Percentiles rank a stretch among this genome's conserved stretches.
Evolutionary conservation across 2,888 invertebrate genomes (phyloP).

Genomic region (Dexiosoma caninum): DNA sequence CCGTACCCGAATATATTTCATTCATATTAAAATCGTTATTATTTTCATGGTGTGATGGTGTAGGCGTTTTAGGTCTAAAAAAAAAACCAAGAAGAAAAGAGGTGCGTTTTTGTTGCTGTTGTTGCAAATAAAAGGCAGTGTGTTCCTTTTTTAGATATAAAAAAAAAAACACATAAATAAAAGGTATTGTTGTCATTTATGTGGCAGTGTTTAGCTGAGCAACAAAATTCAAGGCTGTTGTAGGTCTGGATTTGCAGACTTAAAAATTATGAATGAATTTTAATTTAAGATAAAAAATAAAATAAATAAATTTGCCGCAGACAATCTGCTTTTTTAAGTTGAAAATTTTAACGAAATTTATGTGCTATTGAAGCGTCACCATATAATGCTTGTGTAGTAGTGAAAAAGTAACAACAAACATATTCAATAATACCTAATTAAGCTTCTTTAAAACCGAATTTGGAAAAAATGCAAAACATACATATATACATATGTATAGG

Average conservation of each 20-base stretch:
- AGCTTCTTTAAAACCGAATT: neutral
- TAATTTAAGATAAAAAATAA: conserved; percentile 4
- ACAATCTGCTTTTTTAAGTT: conserved; percentile 13
- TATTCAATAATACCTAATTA: neutral
- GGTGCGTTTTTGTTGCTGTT: conserved; percentile 62
- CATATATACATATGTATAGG: too few species aligned
- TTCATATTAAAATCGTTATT: conserved; percentile 61
- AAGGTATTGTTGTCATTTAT: conserved; percentile 39
- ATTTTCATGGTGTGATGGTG: conserved; percentile 14
- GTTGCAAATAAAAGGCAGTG: conserved; percentile 51
- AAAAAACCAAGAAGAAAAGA: conserved; percentile 43
- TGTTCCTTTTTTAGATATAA: conserved; percentile 30
- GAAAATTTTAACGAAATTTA: conserved; percentile 42
- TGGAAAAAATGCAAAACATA: neutral
- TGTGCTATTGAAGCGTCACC: conserved; percentile 18
- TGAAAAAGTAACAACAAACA: neutral
- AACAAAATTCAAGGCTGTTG: conserved; percentile 66
- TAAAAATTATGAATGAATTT: conserved; percentile 63
- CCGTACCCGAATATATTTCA: conserved; percentile 27
- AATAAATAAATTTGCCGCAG: conserved; percentile 1
- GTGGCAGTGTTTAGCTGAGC: conserved; percentile 30
- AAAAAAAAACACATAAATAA: neutral
- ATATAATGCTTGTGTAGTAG: neutral
- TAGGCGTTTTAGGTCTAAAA: conserved; percentile 41
- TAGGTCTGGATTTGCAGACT: conserved; percentile 55